Evolutionary conservation across 2,797 vertebrate genomes (phyloP), one percentile per base, ranked within the genome.

Genomic region (Pseudotriccus pelzelni): DNA sequence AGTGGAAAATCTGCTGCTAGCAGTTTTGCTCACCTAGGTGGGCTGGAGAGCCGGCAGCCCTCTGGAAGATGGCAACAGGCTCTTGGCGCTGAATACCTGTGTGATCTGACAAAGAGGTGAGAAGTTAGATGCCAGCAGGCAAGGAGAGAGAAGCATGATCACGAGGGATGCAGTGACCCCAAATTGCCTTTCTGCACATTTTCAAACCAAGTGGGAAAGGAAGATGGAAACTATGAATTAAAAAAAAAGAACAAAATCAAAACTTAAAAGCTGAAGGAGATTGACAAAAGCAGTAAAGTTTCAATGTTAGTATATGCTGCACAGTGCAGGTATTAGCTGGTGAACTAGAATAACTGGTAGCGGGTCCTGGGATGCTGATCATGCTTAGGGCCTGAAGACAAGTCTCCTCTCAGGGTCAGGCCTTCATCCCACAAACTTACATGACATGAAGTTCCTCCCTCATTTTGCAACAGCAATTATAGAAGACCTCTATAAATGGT

Each of bases 71-170:
- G 3, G 96, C 94, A 52, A 93, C 94, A 28, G 96, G 92, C 55
- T 98, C 98, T 88, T 97, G 98, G 73, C 96, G 98, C 82, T 97
- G 98, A 80, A 94, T 79, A 96, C 98, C 98, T 98, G 95, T 4
- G 5, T 63, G 92, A 37, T 74, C 36, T 2, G 4, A 72, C 37
- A 89, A 30, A 94, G 47, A 68, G 41, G 30, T 4, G 6, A 50
- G 36, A 82, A 39, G 59, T 97, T 69, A 96, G 62, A 24, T 4
- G 53, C 28, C 62, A 67, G 23, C 3, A 11, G 15, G 39, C 0
- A 1, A 19, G 53, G 49, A 87, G 46, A 62, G 24, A 74, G 17
- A 43, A 37, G 6, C 4, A 19, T 0, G 0, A 50, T 56, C 1
- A 0, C 23, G 62, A 44, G 30, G 52, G 27, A 50, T 44, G 36